Evolutionary conservation across 1,140 invertebrate species (phyloP), one percentile per base, ranked within the genome.

Genomic region (Plectus sambesii): DNA sequence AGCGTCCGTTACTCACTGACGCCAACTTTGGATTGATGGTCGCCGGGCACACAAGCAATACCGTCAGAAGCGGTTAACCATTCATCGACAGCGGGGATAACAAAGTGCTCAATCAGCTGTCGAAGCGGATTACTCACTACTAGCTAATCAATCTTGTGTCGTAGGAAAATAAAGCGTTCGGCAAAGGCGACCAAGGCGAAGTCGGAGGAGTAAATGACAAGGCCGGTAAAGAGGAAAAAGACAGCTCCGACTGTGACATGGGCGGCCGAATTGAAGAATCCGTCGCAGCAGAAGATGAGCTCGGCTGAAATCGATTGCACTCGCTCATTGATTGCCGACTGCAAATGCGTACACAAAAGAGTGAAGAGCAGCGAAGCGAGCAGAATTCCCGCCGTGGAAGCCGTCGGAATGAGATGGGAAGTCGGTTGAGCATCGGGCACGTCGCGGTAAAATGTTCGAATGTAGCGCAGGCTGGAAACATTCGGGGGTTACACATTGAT

Each of bases 71-170:
- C n/a, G n/a, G n/a, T n/a, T n/a, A n/a, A n/a, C n/a, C n/a, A n/a
- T n/a, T 64, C 58, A 19, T 62, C 39, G 8, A 66, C 43, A 9
- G 62, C 63, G 25, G 65, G 43, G 22, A 61, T 38, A 47, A 66
- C 55, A 8, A 59, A 46, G 53, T 59, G 59, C 23, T 51, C 59
- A 37, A 62, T 59, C 39, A 24, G 29, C 5, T 46, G 24, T 36
- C 58, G 48, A 43, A n/a, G n/a, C n/a, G n/a, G n/a, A n/a, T n/a
- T n/a, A n/a, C n/a, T n/a, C n/a, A n/a, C n/a, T n/a, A n/a, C n/a
- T n/a, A n/a, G n/a, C n/a, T n/a, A n/a, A n/a, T n/a, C n/a, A n/a
- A n/a, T n/a, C n/a, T 61, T 62, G 6, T 37, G 36, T 42, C 62
- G 45, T 9, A 62, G 61, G 15, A 62, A 40, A 1, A 62, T 24